phyloP scores from a whole-genome alignment of 2,797 vertebrate species.

The Cygnus olor region DNA sequence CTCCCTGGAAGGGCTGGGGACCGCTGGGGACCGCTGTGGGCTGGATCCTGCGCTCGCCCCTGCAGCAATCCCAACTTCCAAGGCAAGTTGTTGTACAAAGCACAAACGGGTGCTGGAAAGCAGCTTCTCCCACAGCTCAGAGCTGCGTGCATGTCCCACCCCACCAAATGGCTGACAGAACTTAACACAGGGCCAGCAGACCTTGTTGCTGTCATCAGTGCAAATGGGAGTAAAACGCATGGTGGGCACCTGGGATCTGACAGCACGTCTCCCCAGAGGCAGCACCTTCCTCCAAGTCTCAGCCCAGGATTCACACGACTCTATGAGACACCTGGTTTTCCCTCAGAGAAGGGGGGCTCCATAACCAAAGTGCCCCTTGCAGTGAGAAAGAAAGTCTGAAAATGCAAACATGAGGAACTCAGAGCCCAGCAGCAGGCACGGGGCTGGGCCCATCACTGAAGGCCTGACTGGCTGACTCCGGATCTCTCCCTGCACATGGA shows the following conservation, averaged over 20 bases:
- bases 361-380: fast-evolving
- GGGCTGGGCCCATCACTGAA: not conserved
- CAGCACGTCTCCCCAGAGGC: fast-evolving
- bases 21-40: too few species aligned
- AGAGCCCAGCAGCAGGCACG: not conserved
- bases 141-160: constrained; percentile 41
- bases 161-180: fast-evolving
- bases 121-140: not conserved
- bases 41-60: not conserved
- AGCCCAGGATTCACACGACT: not conserved
- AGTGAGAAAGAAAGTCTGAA: not conserved
- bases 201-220: not conserved
- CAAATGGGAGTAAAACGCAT: not conserved
- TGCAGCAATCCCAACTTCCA: not conserved
- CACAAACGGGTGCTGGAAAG: not conserved
- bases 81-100: not conserved
- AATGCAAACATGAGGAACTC: not conserved
- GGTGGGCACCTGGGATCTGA: not conserved
- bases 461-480: not conserved
- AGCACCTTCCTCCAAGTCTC: not conserved
- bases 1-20: not conserved
- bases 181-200: not conserved
- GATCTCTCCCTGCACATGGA: not conserved
- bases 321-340: fast-evolving
- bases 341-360: not conserved